Percentiles rank a stretch among this genome's conserved stretches.
Conservation (phyloP, 2,113 vertebrate genomes). For the Struthidea cinerea region DNA sequence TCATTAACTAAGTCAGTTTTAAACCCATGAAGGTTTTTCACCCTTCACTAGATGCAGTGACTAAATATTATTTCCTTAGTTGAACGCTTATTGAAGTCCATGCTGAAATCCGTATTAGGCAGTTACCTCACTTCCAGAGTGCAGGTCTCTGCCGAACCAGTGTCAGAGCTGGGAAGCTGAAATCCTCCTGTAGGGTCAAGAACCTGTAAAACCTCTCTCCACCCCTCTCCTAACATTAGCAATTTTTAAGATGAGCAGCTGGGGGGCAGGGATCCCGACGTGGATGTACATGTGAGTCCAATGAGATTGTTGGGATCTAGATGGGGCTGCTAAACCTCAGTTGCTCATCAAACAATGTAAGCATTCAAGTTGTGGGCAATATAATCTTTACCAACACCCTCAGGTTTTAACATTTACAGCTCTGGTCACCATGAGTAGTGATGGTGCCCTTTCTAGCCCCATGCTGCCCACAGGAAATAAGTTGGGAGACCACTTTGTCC, state of each 20-base stretch:
- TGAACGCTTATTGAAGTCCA: background rate
- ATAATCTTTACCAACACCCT: background rate
- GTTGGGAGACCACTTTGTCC: background rate
- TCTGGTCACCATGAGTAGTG: background rate
- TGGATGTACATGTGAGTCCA: background rate
- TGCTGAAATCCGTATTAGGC: background rate
- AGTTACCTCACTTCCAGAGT: background rate
- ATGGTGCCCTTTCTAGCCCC: background rate
- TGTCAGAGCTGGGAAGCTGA: background rate
- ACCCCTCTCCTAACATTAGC: background rate
- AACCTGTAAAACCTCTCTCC: background rate
- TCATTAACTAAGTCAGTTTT: background rate
- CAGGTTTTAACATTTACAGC: background rate
- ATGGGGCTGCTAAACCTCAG: background rate
- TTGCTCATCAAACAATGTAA: background rate
- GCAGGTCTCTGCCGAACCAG: background rate
- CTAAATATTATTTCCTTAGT: background rate
- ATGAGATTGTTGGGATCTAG: background rate
- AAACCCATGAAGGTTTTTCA: background rate
- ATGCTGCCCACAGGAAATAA: background rate
- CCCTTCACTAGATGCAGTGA: background rate
- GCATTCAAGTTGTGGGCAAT: background rate
- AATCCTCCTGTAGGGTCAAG: background rate
- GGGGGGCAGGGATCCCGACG: accelerated
- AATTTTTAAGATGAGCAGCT: background rate